Percentiles rank a stretch among this genome's conserved stretches.
Conservation (phyloP, 2,113 vertebrate species). For the Tautogolabrus adspersus region DNA sequence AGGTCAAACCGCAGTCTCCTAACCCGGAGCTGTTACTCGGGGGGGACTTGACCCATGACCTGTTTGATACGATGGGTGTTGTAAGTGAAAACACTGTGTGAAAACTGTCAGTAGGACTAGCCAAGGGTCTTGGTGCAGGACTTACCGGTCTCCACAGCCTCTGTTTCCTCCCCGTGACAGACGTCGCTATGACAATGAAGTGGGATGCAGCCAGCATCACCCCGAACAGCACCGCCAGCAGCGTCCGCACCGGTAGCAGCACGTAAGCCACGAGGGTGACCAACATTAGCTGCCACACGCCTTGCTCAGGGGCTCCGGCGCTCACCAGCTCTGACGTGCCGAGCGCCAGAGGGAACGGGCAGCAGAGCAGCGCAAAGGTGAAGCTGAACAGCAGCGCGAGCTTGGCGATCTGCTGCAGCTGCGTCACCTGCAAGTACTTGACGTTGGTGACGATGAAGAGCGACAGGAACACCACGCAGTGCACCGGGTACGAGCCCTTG, state of each 20-base stretch:
- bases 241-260: conserved; percentile 94
- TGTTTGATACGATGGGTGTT: not conserved
- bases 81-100: not conserved
- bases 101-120: not conserved
- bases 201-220: conserved; percentile 92
- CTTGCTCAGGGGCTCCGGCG: conserved; percentile 89
- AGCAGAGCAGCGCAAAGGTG: conserved; percentile 96
- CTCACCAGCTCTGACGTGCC: conserved; percentile 75
- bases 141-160: conserved; percentile 96
- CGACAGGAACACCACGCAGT: conserved; percentile 97
- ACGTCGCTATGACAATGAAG: conserved; percentile 92
- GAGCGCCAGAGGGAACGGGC: conserved; percentile 91
- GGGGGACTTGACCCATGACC: not conserved
- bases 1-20: not conserved
- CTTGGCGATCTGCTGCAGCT: conserved; percentile 96
- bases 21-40: conserved; percentile 17
- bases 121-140: conserved; percentile 10
- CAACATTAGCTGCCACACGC: conserved; percentile 97
- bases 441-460: conserved; percentile 98
- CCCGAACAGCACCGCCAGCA: conserved; percentile 93
- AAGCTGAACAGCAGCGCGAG: conserved; percentile 97
- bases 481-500: conserved; percentile 95
- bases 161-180: conserved; percentile 88
- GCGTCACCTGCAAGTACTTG: conserved; percentile 95
- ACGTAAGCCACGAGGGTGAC: conserved; percentile 97